Evolutionary conservation across 2,797 vertebrate genomes (phyloP), one percentile per base, ranked within the genome.

Genomic region (Lagocephalus sceleratus): DNA sequence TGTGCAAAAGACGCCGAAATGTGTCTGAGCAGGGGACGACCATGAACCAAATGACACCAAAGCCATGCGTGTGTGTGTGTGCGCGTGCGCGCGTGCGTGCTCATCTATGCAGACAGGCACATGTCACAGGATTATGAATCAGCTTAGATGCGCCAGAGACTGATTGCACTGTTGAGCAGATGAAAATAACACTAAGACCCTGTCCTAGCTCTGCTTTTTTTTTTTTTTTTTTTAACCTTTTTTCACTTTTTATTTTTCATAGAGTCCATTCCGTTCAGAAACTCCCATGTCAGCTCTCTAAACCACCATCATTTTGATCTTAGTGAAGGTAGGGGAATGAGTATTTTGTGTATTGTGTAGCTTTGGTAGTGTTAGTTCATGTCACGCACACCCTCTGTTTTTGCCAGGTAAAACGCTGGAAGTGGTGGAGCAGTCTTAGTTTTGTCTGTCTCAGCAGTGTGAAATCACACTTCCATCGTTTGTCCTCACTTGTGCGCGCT

Each of bases 371-470:
- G 51, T 57, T 11, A 5, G 32, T 35, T 10, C 11, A 14, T 35
- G 2, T 12, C 32, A 14, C 12, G 5, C 9, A 2, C 29, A 10
- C 29, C 1, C n/a, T n/a, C n/a, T n/a, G n/a, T 35, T 48, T 67
- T 76, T 52, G 48, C 16, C 59, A 66, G 45, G 23, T 20, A 7
- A 51, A 57, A 59, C 70, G 75, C 40, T 60, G 68, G 84, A 81
- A 81, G 82, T 88, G 70, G 63, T 54, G 51, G 66, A 79, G 63
- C 75, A 83, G 76, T 68, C 81, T 86, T 81, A 73, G 63, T 85
- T 87, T 83, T 84, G 80, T 74, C 83, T 72, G 54, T 82, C 79
- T 88, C 83, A 89, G 87, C 84, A 82, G 85, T 86, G 85, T 85
- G 83, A 89, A 87, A 66, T 87, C 78, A 78, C 87, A 87, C 84